These are phyloP conservation scores for Grammomys surdaster DNA, from an alignment of 2,113 vertebrate genomes.

Conservation along the genomic window DNA sequence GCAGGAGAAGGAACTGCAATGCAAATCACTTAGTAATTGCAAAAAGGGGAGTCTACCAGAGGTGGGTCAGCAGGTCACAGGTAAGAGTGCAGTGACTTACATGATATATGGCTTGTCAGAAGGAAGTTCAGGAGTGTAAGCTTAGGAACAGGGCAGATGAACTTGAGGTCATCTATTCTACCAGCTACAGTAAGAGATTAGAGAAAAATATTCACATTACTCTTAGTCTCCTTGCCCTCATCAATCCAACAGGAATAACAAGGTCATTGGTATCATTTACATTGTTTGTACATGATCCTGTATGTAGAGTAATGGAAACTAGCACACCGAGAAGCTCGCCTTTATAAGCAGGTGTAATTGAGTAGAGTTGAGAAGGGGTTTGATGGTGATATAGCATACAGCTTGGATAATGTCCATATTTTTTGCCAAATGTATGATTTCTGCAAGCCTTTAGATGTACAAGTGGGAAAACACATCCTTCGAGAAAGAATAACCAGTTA, in stretches of 20 bases:
- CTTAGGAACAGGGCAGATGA: background rate
- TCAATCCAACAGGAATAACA: background rate
- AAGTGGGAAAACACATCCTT: rapidly evolving
- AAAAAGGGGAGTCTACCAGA: background rate
- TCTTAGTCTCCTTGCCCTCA: background rate
- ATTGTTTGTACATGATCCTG: background rate
- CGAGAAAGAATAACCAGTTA: background rate
- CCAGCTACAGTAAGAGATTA: background rate
- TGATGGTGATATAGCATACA: background rate
- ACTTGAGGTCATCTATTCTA: no score
- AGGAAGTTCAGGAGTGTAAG: background rate
- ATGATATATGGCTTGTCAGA: background rate
- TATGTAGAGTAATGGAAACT: background rate
- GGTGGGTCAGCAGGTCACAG: no score
- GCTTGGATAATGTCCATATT: no score
- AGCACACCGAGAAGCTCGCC: background rate
- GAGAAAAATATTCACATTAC: background rate
- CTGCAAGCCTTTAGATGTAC: background rate
- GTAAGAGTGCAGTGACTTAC: background rate
- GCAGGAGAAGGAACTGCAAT: background rate
- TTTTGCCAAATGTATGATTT: background rate
- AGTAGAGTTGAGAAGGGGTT: background rate
- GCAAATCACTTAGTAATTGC: background rate
- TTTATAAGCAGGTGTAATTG: background rate
- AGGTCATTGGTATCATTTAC: background rate